A percentile compares a stretch with the other conserved stretches of the same genome.
Evolutionary conservation across 2,888 invertebrate species (phyloP).

Genomic region (Meghimatium bilineatum): DNA sequence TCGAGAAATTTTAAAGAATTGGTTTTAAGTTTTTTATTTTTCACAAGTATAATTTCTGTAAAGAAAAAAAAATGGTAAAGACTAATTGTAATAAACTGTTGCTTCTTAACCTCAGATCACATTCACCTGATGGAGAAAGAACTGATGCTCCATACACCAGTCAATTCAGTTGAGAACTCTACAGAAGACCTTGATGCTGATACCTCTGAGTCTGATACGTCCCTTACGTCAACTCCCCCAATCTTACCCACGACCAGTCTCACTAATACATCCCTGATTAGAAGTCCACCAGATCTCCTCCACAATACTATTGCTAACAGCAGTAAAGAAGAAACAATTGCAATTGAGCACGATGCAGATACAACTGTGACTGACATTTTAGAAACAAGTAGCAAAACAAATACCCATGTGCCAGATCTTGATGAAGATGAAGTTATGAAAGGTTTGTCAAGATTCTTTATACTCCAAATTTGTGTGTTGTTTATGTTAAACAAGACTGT

Average conservation of each 20-base stretch:
- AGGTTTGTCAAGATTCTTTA: conserved; percentile 18
- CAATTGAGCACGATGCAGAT: conserved; percentile 4
- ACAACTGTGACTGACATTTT: not conserved
- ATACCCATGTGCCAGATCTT: not conserved
- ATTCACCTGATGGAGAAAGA: conserved; percentile 50
- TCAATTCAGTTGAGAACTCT: conserved; percentile 39
- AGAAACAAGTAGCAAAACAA: not conserved
- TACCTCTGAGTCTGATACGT: not conserved
- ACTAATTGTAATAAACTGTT: not conserved
- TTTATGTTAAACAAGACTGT: too few relatives aligned
- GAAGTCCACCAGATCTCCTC: conserved; percentile 33
- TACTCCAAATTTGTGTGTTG: not conserved
- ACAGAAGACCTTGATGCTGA: conserved; percentile 31
- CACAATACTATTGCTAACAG: conserved; percentile 14
- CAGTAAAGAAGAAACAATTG: conserved; percentile 7
- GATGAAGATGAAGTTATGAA: conserved; percentile 37
- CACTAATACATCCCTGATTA: conserved; percentile 17
- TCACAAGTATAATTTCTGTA: too few relatives aligned
- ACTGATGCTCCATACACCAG: conserved; percentile 37
- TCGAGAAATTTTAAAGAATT: too few relatives aligned
- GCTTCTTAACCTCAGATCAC: conserved; percentile 41
- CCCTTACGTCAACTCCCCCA: conserved; percentile 10
- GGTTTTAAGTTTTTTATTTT: not conserved
- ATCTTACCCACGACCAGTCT: not conserved
- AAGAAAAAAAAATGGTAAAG: not conserved